phyloP scores from a whole-genome alignment of 2,113 vertebrate species.

The Albula glossodonta region DNA sequence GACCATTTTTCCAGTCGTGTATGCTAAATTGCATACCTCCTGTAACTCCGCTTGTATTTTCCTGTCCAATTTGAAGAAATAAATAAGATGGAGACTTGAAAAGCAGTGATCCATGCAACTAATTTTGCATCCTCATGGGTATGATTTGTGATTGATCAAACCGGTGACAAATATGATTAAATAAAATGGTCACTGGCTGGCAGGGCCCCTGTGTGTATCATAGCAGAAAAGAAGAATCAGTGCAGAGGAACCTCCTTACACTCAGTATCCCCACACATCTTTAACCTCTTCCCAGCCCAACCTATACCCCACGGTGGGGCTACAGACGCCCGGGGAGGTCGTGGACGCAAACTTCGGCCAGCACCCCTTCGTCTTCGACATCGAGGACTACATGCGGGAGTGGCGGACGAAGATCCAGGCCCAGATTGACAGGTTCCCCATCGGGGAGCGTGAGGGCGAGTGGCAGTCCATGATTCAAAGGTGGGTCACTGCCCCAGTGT shows the following conservation, averaged over 20 bases:
- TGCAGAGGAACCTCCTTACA: neutral
- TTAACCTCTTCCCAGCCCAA: conserved; percentile 81
- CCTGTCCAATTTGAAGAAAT: neutral
- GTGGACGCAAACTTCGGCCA: conserved; percentile 98
- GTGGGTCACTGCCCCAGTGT: conserved; percentile 66
- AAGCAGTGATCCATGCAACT: neutral
- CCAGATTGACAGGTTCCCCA: conserved; percentile 91
- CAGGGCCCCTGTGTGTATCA: no score
- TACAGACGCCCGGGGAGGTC: conserved; percentile 96
- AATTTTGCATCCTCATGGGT: neutral
- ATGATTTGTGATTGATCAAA: neutral
- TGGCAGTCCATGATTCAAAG: conserved; percentile 99
- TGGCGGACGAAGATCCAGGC: conserved; percentile 98
- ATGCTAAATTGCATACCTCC: no score
- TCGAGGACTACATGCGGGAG: conserved; percentile 97
- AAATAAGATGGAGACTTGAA: neutral
- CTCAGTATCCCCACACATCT: neutral
- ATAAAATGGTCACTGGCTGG: neutral
- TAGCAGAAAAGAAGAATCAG: neutral
- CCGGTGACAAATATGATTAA: neutral
- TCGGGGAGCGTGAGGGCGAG: conserved; percentile 92
- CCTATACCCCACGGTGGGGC: conserved; percentile 96
- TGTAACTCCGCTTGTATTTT: neutral
- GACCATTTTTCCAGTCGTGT: no score
- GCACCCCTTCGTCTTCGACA: conserved; percentile 96